A percentile compares a stretch with the other conserved stretches of the same genome.
phyloP scores from a whole-genome alignment of 2,797 vertebrate species.

The Podargus strigoides region DNA sequence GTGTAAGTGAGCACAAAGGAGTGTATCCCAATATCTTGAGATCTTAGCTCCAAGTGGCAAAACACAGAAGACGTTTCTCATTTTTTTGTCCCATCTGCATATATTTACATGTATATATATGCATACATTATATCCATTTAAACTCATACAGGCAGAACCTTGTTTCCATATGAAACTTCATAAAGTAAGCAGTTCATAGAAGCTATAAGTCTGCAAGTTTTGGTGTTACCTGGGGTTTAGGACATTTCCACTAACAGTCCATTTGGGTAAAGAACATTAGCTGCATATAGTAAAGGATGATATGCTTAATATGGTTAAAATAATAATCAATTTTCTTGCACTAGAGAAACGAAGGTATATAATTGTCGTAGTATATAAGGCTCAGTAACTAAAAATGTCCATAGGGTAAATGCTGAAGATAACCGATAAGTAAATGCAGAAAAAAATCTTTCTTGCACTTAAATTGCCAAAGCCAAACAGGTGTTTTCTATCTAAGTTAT shows the following conservation, averaged over 20 bases:
- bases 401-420: background rate
- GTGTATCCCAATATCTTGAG: background rate
- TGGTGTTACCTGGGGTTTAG: background rate
- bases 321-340: background rate
- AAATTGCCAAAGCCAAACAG: background rate
- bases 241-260: background rate
- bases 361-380: background rate
- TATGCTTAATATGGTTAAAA: background rate
- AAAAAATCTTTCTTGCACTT: background rate
- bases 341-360: background rate
- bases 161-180: background rate
- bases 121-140: background rate
- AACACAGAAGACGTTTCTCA: background rate
- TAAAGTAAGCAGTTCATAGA: background rate
- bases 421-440: background rate
- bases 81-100: background rate
- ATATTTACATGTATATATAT: background rate
- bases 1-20: background rate
- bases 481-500: background rate
- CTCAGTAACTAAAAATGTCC: background rate
- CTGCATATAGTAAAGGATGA: background rate
- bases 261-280: background rate
- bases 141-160: background rate
- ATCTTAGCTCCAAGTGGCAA: background rate
- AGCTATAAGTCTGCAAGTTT: background rate